Base-by-base conservation (phyloP, 92 coral and sea anemone genomes). In the Phenganax marumi region DNA sequence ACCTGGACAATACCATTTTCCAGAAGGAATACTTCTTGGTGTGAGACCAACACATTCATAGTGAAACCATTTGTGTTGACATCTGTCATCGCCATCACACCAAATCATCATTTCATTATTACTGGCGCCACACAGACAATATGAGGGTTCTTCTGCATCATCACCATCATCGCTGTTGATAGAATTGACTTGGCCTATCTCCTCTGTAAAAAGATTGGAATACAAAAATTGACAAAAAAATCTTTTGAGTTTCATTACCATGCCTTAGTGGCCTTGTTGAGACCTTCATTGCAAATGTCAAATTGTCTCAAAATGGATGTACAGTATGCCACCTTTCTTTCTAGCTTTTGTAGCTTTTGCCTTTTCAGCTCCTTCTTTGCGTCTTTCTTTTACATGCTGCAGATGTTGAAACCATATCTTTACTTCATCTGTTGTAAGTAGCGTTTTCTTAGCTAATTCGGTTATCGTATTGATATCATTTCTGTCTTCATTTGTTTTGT, bases 1-100 rank as follows among this genome's bases (percentile, higher is more conserved):
- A 83, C 87, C 80, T 52, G 88, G 77, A 49, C 90, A 88, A 84
- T 78, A 88, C 90, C 90, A 87, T 63, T 87, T 84, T 85, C 87
- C 85, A 70, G 82, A 69, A 61, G 90, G 87, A 62, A 87, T 81
- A 64, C 82, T 87, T 14, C 68, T 84, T 21, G 75, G 77, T 4
- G 81, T 87, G 46, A 87, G 87, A 22, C 90, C 90, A 21, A 87
- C 85, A 79, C 90, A 87, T 71, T 84, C 26, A 57, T 84, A 87
- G 69, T 87, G 90, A 69, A 77, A 86, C 90, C 90, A 86, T 55
- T 80, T 70, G 76, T 80, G 80, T 56, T 62, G 50, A 48, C 89
- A 80, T 39, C 3, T 53, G 33, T 51, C 80, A 13, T 80, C 63
- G 11, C 88, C 88, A 84, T 83, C 90, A 25, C 90, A 87, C 87